Conservation (phyloP, 2,888 invertebrate genomes). For the Steromphala cineraria region DNA sequence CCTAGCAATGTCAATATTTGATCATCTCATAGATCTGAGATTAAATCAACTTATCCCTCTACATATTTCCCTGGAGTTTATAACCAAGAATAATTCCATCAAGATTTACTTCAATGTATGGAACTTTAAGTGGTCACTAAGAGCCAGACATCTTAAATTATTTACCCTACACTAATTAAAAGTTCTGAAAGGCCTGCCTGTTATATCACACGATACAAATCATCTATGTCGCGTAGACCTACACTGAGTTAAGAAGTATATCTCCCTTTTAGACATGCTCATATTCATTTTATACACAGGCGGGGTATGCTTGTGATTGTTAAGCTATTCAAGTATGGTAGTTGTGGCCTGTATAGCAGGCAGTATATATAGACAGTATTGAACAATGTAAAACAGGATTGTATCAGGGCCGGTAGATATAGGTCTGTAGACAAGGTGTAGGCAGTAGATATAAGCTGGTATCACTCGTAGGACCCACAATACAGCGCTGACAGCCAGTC, state of each 20-base stretch:
- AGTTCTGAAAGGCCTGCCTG: no score
- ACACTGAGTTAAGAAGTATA: no score
- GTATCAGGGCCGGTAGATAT: neutral
- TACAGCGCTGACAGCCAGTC: neutral
- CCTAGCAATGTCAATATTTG: neutral
- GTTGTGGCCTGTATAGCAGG: no score
- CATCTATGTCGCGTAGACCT: no score
- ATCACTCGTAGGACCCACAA: neutral
- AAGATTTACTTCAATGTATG: no score
- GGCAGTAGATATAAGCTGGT: neutral
- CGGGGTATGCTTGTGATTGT: neutral
- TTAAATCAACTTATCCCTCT: no score
- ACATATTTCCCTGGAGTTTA: no score
- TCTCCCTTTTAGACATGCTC: neutral
- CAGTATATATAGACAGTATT: neutral
- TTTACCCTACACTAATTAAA: no score
- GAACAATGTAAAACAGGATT: neutral
- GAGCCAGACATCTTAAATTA: no score
- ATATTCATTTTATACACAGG: neutral
- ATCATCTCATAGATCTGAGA: neutral
- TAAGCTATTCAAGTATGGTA: neutral
- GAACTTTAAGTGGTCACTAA: no score
- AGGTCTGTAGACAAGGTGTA: neutral
- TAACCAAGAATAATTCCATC: no score
- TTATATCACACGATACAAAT: no score